Base-by-base conservation (phyloP, 1,140 invertebrate genomes). In the Neoseiulus cucumeris region DNA sequence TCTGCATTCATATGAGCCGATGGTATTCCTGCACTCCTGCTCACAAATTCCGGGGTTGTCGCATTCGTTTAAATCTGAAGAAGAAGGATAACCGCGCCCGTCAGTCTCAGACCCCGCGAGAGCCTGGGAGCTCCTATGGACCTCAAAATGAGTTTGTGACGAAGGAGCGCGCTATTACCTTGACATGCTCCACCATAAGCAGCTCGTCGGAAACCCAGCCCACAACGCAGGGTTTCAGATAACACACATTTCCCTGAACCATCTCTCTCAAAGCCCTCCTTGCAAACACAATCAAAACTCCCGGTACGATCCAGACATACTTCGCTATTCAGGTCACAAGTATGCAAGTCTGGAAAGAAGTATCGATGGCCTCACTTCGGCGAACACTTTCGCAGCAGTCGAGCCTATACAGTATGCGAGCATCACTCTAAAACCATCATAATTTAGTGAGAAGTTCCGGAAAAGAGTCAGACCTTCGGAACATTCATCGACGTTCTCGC, bases 401-500 rank as follows among this genome's bases (percentile, higher is more conserved):
- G 9, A 39, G 33, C n/a, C n/a, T n/a, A n/a, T n/a, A n/a, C n/a
- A n/a, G n/a, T n/a, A n/a, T n/a, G n/a, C n/a, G n/a, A n/a, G n/a
- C n/a, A n/a, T n/a, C n/a, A n/a, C n/a, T n/a, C n/a, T n/a, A n/a
- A n/a, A n/a, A n/a, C n/a, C 45, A 6, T 47, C 4, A 4, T 47
- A 14, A 14, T 4, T 47, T 47, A 47, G 45, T 14, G 4, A 4
- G 28, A 6, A 47, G 14, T 6, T 14, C 7, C 45, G 20, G 5
- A 6, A 7, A 14, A 14, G 18, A 47, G 14, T 14, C 4, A 6
- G 5, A 47, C 51, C 51, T 59, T 59, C 17, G 25, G 25, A 33
- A 25, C 51, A 59, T 59, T 59, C 51, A 20, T 59, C 51, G 12
- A 59, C 51, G 22, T 59, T 20, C 51, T 59, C 51, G 33, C 51